These are phyloP conservation scores for Avahi laniger DNA, from an alignment of 2,797 vertebrate genomes.

Conservation along the genomic window DNA sequence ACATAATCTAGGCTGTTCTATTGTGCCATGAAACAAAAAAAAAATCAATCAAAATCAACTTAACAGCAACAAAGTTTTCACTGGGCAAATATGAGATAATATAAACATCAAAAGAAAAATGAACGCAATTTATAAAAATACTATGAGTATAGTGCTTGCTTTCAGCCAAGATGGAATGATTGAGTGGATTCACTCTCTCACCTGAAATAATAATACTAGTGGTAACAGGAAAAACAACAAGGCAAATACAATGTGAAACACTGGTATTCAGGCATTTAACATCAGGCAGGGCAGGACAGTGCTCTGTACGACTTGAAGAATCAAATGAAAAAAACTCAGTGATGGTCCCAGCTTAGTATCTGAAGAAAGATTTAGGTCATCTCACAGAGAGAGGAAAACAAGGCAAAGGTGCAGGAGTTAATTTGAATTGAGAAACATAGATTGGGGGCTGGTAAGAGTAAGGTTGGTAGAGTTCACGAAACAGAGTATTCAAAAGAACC, in stretches of 20 bases:
- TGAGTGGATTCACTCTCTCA: background rate
- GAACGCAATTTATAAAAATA: background rate
- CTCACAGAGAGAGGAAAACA: no score
- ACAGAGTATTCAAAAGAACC: no score
- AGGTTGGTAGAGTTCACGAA: background rate
- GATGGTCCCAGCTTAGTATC: rapidly evolving
- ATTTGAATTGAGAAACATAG: background rate
- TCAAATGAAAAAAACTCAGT: background rate
- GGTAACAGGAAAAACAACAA: rapidly evolving
- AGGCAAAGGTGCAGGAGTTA: rapidly evolving
- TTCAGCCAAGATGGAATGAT: background rate
- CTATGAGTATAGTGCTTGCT: background rate
- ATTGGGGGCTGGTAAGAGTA: no score
- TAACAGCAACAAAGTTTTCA: background rate
- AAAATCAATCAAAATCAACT: no score
- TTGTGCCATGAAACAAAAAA: background rate
- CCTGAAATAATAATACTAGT: background rate
- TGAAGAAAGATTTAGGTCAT: background rate
- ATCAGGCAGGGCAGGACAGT: background rate
- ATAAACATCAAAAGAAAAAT: background rate
- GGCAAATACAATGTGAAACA: rapidly evolving
- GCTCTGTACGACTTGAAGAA: background rate
- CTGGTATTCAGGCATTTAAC: background rate
- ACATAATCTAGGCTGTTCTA: background rate
- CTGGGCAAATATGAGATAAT: background rate